Evolutionary conservation across 2,888 invertebrate genomes (phyloP).

Genomic region (Ophion ventricosus): DNA sequence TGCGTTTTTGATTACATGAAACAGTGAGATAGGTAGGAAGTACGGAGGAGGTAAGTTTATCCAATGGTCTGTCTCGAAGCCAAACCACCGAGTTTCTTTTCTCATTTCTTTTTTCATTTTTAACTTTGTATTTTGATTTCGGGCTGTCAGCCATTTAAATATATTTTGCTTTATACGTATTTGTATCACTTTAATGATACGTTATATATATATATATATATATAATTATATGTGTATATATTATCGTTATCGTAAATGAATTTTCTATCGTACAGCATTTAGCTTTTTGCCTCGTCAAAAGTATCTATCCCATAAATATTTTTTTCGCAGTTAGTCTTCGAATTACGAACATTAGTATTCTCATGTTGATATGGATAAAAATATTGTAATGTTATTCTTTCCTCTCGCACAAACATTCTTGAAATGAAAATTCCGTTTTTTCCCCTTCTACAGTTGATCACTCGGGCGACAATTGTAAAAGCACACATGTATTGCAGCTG

Average conservation of each 20-base stretch:
- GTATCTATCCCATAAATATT: constrained; percentile 18
- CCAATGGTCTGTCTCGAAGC: constrained; percentile 64
- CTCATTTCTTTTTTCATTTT: constrained; percentile 36
- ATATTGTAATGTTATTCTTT: constrained; percentile 21
- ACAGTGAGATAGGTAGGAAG: constrained; percentile 56
- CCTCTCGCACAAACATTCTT: constrained; percentile 15
- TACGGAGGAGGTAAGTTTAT: constrained; percentile 34
- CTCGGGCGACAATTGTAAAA: constrained; percentile 51
- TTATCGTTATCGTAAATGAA: constrained; percentile 45
- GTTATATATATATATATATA: constrained; percentile 26
- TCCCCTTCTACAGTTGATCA: constrained; percentile 11
- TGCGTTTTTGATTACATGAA: constrained; percentile 62
- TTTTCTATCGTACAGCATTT: constrained; percentile 48
- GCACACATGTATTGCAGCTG: constrained; percentile 36
- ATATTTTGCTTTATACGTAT: constrained; percentile 57
- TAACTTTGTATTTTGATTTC: constrained; percentile 78
- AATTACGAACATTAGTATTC: constrained; percentile 33
- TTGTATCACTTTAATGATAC: constrained; percentile 50
- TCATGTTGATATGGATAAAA: constrained; percentile 44
- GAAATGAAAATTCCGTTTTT: background rate
- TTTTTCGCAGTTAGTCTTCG: constrained; percentile 48
- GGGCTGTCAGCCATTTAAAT: constrained; percentile 77
- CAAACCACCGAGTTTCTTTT: constrained; percentile 67
- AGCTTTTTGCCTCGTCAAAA: constrained; percentile 31
- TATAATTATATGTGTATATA: constrained; percentile 26